Evolutionary conservation across 2,888 invertebrate species (phyloP), one percentile per base, ranked within the genome.

Genomic region (Drosophila hawaiiensis): DNA sequence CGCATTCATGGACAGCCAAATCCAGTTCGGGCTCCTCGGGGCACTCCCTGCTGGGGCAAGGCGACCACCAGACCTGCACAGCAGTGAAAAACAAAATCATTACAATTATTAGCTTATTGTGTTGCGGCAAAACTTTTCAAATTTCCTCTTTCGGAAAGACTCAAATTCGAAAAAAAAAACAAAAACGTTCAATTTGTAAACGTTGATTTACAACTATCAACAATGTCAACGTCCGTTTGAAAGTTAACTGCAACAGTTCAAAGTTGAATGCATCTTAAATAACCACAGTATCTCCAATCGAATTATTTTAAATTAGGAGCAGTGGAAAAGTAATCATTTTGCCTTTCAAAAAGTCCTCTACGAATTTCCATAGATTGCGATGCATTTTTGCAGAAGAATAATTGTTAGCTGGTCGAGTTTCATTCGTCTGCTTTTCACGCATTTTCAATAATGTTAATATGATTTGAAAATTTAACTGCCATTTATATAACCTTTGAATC

Each of bases 41-140:
- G 91, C 97, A 97, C 93, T 96, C 96, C 74, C 96, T 94, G 84
- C 96, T 96, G 0, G 96, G 96, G 88, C 97, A 97, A 0, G 97
- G 97, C 89, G 96, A 96, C 97, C 97, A 97, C 97, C 97, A 97
- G 41, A 97, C 96, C 96, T 96, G 63, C 9, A 54, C 16, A 22
- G 35, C 35, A 6, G 5, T 14, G 25, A 28, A 41, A 55, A 54
- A 64, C 9, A 37, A 60, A 12, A 35, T 29, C 19, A 33, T 58
- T 22, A 7, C 22, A 58, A 58, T 43, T 56, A 56, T 56, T 39
- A 39, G 39, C 39, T 56, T 14, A 56, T 39, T n/a, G 12, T 29
- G 28, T 39, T 28, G n/a, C 28, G 29, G n/a, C 28, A 56, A n/a
- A 55, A 39, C 0, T 56, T 56, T 56, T 39, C 56, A 29, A 29